These are phyloP conservation scores for Pollenia griseotomentosa DNA, from an alignment of 2,888 invertebrate species.

Conservation along the genomic window DNA sequence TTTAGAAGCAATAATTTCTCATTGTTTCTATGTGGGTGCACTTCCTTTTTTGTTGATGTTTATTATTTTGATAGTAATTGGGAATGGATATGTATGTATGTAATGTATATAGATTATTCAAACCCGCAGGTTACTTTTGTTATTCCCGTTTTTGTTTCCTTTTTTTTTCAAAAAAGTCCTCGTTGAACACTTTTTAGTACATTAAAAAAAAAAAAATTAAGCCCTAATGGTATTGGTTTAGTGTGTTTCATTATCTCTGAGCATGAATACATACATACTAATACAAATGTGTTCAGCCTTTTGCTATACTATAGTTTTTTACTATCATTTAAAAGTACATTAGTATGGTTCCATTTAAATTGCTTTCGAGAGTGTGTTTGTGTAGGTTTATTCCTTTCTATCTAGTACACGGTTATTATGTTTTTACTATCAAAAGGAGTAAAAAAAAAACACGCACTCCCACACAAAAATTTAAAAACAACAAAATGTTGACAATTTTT, in stretches of 20 bases:
- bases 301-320: not conserved
- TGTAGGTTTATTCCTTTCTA: not conserved
- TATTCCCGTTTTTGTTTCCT: not conserved
- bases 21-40: no score
- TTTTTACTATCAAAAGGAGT: not conserved
- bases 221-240: not conserved
- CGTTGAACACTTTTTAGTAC: not conserved
- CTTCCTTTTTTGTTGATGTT: no score
- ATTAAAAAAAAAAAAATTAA: not conserved
- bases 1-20: no score
- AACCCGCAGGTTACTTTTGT: not conserved
- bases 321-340: not conserved
- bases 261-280: not conserved
- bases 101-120: not conserved
- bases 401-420: conserved; percentile 35
- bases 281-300: not conserved
- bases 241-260: not conserved
- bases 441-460: not conserved
- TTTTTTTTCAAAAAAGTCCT: not conserved
- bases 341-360: not conserved
- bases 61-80: no score
- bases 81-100: no score
- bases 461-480: not conserved
- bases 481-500: conserved; percentile 23
- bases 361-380: not conserved